Conservation (phyloP, 2,113 vertebrate species). For the Kobus ellipsiprymnus region DNA sequence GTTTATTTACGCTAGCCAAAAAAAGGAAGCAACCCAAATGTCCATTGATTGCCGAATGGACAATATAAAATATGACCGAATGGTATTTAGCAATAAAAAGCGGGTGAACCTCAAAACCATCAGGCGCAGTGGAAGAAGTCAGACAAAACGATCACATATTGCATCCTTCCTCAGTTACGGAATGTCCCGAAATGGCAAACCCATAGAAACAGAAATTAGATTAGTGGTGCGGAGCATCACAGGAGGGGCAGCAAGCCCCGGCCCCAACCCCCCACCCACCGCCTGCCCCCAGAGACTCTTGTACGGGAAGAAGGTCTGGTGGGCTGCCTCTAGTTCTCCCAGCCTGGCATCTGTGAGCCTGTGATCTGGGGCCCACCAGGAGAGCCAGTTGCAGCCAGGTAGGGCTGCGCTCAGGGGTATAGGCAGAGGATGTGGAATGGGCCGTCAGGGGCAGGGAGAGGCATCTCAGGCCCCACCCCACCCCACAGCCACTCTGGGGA, state of each 20-base stretch:
- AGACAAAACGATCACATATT: neutral
- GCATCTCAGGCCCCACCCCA: too few relatives aligned
- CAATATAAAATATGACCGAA: neutral
- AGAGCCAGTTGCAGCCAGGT: neutral
- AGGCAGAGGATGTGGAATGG: neutral
- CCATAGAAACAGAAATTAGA: neutral
- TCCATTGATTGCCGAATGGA: neutral
- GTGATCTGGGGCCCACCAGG: neutral
- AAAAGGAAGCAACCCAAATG: neutral
- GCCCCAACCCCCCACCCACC: neutral
- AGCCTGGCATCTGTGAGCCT: neutral
- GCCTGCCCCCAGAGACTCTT: fast-evolving
- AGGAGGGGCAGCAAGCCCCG: neutral
- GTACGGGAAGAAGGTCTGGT: neutral
- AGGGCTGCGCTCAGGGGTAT: neutral
- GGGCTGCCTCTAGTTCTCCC: neutral
- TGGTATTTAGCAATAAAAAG: neutral
- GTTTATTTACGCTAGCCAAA: neutral
- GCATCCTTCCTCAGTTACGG: neutral
- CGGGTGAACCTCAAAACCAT: neutral
- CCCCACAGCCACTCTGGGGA: neutral
- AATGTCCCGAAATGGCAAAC: neutral
- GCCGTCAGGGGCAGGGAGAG: neutral
- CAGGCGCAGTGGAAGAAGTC: neutral
- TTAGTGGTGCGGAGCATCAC: neutral